Percentiles rank a stretch among this genome's conserved stretches.
Conservation (phyloP, 2,113 vertebrate species). For the Tyto alba region DNA sequence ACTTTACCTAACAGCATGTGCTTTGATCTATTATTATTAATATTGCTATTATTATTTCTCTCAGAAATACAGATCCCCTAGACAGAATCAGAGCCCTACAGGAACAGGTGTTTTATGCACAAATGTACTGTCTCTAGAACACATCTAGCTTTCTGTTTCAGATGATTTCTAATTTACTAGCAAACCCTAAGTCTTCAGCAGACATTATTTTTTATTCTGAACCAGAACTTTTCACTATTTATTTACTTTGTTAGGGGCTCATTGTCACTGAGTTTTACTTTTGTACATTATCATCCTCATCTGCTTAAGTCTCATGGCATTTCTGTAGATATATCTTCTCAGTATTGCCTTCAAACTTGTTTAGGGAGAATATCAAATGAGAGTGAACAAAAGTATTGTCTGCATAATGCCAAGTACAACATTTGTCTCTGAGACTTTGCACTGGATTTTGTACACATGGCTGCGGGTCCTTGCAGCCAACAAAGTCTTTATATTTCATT, state of each 20-base stretch:
- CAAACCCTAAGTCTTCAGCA: neutral
- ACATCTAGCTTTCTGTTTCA: neutral
- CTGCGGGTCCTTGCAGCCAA: neutral
- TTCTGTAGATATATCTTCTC: neutral
- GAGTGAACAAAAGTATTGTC: neutral
- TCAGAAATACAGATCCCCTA: neutral
- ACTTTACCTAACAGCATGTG: neutral
- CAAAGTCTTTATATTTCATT: neutral
- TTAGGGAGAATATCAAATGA: neutral
- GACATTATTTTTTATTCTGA: neutral
- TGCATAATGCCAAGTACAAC: neutral
- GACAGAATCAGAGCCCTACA: neutral
- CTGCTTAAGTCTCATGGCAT: neutral
- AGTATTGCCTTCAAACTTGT: neutral
- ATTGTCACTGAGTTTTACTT: neutral
- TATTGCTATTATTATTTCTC: neutral
- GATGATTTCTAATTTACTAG: neutral
- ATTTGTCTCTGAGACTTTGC: neutral
- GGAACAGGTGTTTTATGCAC: neutral
- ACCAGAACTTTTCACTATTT: neutral
- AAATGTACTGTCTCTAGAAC: neutral
- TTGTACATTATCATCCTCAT: neutral
- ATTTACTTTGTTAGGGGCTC: neutral
- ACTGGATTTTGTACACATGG: neutral
- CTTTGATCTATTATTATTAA: neutral